These are phyloP conservation scores for Tachypleus tridentatus DNA, from an alignment of 1,140 invertebrate genomes.

Conservation along the genomic window DNA sequence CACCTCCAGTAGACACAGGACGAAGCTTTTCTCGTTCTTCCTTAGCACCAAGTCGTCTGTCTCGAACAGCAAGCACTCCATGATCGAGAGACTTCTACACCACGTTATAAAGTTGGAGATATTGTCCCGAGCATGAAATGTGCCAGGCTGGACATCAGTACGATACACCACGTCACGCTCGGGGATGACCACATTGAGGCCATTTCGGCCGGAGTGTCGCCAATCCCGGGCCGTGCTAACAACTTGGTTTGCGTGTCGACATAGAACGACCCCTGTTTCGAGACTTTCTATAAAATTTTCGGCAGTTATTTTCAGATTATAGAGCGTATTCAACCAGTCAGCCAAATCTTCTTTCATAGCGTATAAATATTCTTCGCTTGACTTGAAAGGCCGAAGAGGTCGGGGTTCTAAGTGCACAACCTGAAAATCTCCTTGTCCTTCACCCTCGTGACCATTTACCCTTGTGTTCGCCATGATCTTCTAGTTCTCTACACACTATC, in stretches of 20 bases:
- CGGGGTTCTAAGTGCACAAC: slow-evolving; percentile 5
- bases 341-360: slow-evolving; percentile 92
- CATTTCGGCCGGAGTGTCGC: slow-evolving; percentile 8
- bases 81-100: slow-evolving; percentile 67
- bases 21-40: slow-evolving; percentile 93
- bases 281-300: slow-evolving; percentile 85
- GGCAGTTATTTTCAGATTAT: slow-evolving; percentile 55
- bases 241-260: slow-evolving; percentile 83
- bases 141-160: slow-evolving; percentile 47
- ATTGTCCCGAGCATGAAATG: slow-evolving; percentile 91
- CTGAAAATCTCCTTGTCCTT: not conserved
- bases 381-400: slow-evolving; percentile 57
- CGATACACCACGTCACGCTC: slow-evolving; percentile 25
- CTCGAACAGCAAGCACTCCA: slow-evolving; percentile 89
- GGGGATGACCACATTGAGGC: slow-evolving; percentile 9
- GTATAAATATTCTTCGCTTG: slow-evolving; percentile 78
- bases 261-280: slow-evolving; percentile 82
- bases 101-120: slow-evolving; percentile 89
- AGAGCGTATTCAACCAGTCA: slow-evolving; percentile 80
- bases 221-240: slow-evolving; percentile 63
- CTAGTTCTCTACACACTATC: too few relatives aligned
- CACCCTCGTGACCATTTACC: not conserved
- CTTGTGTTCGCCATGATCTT: not conserved
- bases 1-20: slow-evolving; percentile 79
- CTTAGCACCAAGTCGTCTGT: slow-evolving; percentile 82